These are phyloP conservation scores for Invenusta paracnida DNA, from an alignment of 2,888 invertebrate species.

Conservation along the genomic window DNA sequence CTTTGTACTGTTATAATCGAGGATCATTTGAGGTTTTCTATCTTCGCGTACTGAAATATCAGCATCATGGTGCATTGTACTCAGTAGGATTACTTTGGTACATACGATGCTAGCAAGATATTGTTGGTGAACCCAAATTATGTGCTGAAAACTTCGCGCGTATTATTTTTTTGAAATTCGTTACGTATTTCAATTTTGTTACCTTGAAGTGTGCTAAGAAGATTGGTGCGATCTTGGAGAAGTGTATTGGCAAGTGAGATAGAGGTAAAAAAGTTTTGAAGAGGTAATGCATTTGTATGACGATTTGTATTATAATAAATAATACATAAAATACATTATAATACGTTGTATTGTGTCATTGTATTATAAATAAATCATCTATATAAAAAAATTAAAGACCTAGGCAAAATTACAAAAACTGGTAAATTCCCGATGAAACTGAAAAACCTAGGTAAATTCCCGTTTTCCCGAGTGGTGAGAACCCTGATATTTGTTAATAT, in stretches of 20 bases:
- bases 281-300: neutral
- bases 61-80: neutral
- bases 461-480: neutral
- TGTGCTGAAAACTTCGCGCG: neutral
- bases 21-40: neutral
- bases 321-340: neutral
- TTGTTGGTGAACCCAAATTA: slow-evolving; percentile 23
- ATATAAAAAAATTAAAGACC: neutral
- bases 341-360: neutral
- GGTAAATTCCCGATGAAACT: neutral
- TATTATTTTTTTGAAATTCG: slow-evolving; percentile 9
- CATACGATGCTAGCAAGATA: slow-evolving; percentile 6
- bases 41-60: neutral
- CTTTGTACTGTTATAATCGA: neutral
- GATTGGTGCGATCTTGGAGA: neutral
- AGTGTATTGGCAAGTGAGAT: no score
- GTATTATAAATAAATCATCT: neutral
- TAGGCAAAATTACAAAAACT: neutral
- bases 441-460: neutral
- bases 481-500: neutral
- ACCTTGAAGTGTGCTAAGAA: no score
- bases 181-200: slow-evolving; percentile 5
- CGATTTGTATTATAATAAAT: neutral
- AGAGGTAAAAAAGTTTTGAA: no score
- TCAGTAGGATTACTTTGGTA: slow-evolving; percentile 10